Percentiles rank a stretch among this genome's conserved stretches.
phyloP scores from a whole-genome alignment of 2,113 vertebrate species.

The Ctenodactylus gundi region DNA sequence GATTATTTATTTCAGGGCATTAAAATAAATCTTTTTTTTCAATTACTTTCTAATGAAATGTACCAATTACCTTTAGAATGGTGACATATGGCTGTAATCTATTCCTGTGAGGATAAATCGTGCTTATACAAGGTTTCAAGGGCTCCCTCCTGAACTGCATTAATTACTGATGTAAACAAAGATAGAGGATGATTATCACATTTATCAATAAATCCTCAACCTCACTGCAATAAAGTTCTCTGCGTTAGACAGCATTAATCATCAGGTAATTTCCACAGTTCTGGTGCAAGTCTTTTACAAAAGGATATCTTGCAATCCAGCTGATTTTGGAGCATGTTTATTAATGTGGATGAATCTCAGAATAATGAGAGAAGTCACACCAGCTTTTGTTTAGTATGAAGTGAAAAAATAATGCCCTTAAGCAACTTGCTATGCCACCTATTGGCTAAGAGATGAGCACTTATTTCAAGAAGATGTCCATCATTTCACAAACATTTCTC shows the following conservation, averaged over 20 bases:
- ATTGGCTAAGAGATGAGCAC: background rate
- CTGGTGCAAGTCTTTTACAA: constrained; percentile 58
- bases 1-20: constrained; percentile 79
- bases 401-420: background rate
- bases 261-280: constrained; percentile 64
- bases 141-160: constrained; percentile 79
- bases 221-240: constrained; percentile 59
- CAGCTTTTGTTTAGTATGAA: background rate
- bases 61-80: constrained; percentile 84
- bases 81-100: constrained; percentile 82
- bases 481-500: background rate
- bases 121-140: constrained; percentile 79
- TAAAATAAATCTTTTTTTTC: constrained; percentile 83
- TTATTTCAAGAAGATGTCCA: background rate
- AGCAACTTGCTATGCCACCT: background rate
- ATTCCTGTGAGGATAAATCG: constrained; percentile 82
- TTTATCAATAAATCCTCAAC: constrained; percentile 76
- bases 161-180: constrained; percentile 85
- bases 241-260: constrained; percentile 67
- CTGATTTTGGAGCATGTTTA: constrained; percentile 51
- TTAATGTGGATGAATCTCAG: constrained; percentile 47
- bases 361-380: background rate
- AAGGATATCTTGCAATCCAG: constrained; percentile 43
- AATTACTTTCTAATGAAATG: constrained; percentile 86
- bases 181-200: constrained; percentile 76